phyloP scores from a whole-genome alignment of 2,888 invertebrate species.

The Apamea anceps region DNA sequence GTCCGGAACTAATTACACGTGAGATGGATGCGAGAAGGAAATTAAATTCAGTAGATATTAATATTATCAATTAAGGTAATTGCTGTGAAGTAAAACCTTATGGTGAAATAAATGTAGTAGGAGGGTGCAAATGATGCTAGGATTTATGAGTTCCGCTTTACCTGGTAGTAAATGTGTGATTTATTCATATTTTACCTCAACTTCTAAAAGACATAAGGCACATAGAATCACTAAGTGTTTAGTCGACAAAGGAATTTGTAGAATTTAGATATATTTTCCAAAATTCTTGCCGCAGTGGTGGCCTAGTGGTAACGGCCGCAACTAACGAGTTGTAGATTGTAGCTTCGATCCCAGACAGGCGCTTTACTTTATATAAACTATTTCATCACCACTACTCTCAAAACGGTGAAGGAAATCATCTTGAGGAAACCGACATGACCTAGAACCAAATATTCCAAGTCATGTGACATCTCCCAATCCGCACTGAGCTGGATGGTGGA shows the following conservation, averaged over 20 bases:
- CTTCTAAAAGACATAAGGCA: neutral
- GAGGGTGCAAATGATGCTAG: conserved; percentile 62
- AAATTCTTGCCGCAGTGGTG: neutral
- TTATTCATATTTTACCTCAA: conserved; percentile 1
- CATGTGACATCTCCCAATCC: neutral
- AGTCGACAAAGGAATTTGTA: neutral
- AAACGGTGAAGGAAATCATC: neutral
- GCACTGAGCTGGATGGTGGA: neutral
- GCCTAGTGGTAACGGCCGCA: neutral
- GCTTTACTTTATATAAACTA: neutral
- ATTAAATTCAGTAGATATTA: conserved; percentile 67
- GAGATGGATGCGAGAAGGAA: conserved; percentile 72
- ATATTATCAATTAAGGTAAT: conserved; percentile 66
- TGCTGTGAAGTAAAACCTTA: conserved; percentile 54
- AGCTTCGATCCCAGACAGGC: neutral
- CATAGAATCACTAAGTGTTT: neutral
- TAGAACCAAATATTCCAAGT: neutral
- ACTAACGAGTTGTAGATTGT: neutral
- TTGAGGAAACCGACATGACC: neutral
- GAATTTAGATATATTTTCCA: neutral
- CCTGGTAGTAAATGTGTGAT: conserved; percentile 11
- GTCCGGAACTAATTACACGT: conserved; percentile 65
- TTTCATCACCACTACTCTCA: neutral
- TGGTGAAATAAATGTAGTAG: conserved; percentile 43
- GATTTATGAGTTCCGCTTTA: conserved; percentile 55